These are phyloP conservation scores for Capricornis sumatraensis DNA, from an alignment of 2,113 vertebrate genomes.

Conservation along the genomic window DNA sequence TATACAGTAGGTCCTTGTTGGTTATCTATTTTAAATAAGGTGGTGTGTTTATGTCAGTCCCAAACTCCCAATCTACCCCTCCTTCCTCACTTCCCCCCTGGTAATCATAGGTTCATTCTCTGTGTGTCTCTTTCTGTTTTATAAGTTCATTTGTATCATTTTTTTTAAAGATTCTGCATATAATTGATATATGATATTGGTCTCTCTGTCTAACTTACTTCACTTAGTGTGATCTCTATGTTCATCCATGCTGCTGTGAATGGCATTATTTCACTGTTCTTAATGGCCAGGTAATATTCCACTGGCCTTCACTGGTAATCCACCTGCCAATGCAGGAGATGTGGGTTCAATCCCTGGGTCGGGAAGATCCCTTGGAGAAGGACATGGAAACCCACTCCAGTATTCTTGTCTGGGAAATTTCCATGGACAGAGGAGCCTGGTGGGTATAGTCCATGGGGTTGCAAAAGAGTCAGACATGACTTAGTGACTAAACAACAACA, in stretches of 20 bases:
- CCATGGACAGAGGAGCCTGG: not conserved
- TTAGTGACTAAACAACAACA: not conserved
- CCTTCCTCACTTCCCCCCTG: not conserved
- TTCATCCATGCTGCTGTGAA: not conserved
- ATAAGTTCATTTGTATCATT: not conserved
- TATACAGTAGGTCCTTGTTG: not conserved
- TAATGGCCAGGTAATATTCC: not conserved
- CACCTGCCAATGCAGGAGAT: not conserved
- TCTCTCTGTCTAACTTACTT: not conserved
- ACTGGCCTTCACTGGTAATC: not conserved
- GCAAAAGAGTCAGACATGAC: not conserved
- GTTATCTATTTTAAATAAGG: not conserved
- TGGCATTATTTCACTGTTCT: not conserved
- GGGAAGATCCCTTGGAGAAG: not conserved
- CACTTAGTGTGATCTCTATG: not conserved
- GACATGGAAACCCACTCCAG: not conserved
- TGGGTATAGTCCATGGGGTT: not conserved
- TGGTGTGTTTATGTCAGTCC: not conserved
- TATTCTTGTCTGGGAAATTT: not conserved
- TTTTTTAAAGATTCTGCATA: not conserved
- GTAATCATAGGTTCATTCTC: not conserved
- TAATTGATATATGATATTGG: not conserved
- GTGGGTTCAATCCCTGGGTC: not conserved
- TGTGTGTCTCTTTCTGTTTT: not conserved
- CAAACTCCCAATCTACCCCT: not conserved